Conservation (phyloP, 2,797 vertebrate species). For the Bryconaethiops microstoma region DNA sequence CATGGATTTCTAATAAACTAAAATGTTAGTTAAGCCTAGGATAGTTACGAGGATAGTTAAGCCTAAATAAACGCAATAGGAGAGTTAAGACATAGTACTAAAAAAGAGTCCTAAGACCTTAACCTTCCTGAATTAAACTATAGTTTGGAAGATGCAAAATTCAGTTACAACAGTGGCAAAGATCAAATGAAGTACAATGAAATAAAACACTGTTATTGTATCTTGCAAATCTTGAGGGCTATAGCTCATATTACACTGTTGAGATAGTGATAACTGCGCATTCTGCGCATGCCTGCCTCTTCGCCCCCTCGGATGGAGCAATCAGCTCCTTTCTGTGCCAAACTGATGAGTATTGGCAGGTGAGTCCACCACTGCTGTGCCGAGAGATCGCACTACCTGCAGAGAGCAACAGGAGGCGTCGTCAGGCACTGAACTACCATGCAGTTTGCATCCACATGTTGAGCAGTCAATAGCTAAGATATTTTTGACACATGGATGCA, state of each 20-base stretch:
- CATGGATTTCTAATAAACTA: no score
- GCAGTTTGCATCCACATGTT: neutral
- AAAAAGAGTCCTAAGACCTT: no score
- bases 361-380: conserved; percentile 8
- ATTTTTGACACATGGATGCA: neutral
- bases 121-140: no score
- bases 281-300: neutral
- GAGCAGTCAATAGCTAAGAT: neutral
- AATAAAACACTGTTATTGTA: no score
- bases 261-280: conserved; percentile 10
- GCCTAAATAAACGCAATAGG: no score
- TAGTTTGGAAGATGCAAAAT: no score
- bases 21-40: no score
- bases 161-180: no score
- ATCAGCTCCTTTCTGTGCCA: conserved; percentile 24
- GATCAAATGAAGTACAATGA: no score
- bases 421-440: conserved; percentile 5
- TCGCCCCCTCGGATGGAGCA: conserved; percentile 8
- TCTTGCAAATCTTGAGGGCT: neutral
- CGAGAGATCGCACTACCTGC: conserved; percentile 12
- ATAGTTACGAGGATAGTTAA: no score
- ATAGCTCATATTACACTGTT: neutral
- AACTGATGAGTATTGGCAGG: conserved; percentile 34
- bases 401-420: conserved; percentile 12
- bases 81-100: no score